Evolutionary conservation across 2,888 invertebrate species (phyloP), one percentile per base, ranked within the genome.

Genomic region (Alviniconcha strummeri): DNA sequence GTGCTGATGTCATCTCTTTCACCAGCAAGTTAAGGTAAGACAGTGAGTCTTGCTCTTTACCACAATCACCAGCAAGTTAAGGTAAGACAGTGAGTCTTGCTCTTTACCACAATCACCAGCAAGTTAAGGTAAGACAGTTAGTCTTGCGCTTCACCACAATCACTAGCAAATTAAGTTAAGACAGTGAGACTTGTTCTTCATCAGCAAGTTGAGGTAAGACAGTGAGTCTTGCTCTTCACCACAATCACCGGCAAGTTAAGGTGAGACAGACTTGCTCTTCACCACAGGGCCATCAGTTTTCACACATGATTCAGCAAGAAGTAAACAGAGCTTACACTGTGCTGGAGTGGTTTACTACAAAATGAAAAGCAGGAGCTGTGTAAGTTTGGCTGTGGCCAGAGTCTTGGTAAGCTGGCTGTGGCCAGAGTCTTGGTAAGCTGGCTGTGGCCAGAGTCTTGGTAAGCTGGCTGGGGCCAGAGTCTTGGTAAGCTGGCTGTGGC

Each of bases 1-100:
- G 92, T 90, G 91, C 93, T 56, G 93, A 93, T 89, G 90, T 92
- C 4, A 92, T 93, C 79, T 89, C 92, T 15, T 92, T 92, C 88
- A 90, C 91, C 83, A 91, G 92, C 19, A 91, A 90, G 86, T 87
- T 90, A 36, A 91, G 90, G 91, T 92, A 87, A 87, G 89, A 89
- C 55, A 11, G 8, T 19, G 64, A 13, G 15, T 13, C 64, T 13
- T 13, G 11, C 64, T 64, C 15, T 64, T 92, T 3, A 92, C 93
- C 79, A 89, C 92, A 15, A 92, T 92, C 88, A 90, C 91, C 83
- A 91, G 92, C 19, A 91, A 90, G 86, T 87, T 90, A 36, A 91
- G 90, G 91, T 92, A 87, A 87, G 89, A 89, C 55, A 11, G 8
- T 19, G 64, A 13, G 15, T 13, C 64, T 13, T 13, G 11, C 64